These are phyloP conservation scores for Chaetura pelagica DNA, from an alignment of 2,113 vertebrate species.

Conservation along the genomic window DNA sequence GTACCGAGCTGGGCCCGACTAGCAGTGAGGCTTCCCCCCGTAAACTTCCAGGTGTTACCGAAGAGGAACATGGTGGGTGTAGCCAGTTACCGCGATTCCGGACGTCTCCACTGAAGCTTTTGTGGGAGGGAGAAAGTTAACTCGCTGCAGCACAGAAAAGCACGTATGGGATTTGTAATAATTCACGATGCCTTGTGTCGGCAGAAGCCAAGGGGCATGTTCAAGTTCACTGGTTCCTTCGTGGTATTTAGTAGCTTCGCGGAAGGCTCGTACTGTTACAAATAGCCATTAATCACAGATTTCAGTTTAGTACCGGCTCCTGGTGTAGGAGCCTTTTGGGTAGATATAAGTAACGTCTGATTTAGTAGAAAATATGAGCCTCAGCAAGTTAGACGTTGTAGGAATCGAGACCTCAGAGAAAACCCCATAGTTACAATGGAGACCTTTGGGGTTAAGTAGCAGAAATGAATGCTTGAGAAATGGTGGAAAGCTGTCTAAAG, in stretches of 20 bases:
- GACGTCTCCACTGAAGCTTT: neutral
- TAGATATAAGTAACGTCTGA: rapidly evolving
- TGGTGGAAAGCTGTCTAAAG: neutral
- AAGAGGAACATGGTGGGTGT: neutral
- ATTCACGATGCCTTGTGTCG: rapidly evolving
- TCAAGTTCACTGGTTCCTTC: neutral
- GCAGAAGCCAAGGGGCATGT: neutral
- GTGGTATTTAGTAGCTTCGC: neutral
- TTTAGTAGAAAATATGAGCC: neutral
- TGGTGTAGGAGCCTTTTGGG: neutral
- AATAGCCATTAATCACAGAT: neutral
- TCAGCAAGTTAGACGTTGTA: neutral
- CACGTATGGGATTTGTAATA: rapidly evolving
- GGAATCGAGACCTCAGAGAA: rapidly evolving
- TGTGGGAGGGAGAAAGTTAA: neutral
- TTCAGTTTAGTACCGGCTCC: neutral
- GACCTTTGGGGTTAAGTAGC: neutral
- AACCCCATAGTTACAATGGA: neutral
- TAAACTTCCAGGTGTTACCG: neutral
- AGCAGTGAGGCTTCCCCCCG: neutral
- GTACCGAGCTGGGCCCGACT: neutral
- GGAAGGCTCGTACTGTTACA: rapidly evolving
- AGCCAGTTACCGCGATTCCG: neutral
- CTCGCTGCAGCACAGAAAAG: neutral
- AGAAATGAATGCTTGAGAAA: neutral